These are phyloP conservation scores for Lithophane socia DNA, from an alignment of 2,888 invertebrate species.

Conservation along the genomic window DNA sequence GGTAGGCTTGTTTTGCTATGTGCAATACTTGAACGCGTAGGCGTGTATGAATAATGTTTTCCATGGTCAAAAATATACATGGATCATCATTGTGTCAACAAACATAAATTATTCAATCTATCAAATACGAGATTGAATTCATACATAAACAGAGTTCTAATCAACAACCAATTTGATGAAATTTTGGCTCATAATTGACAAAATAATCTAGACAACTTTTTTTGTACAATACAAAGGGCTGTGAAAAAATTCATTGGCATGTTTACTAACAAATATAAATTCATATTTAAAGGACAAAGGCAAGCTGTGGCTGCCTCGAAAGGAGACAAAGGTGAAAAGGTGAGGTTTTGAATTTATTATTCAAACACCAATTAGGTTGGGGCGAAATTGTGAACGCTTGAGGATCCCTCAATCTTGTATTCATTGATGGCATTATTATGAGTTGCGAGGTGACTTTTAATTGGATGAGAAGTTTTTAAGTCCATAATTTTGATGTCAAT, in stretches of 20 bases:
- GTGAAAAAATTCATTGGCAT: slow-evolving; percentile 44
- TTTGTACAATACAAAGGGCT: slow-evolving; percentile 6
- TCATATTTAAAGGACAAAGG: slow-evolving; percentile 72
- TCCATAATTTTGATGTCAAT: slow-evolving; percentile 4
- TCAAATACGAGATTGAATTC: background rate
- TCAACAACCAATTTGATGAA: background rate
- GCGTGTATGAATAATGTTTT: background rate
- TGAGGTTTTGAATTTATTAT: slow-evolving; percentile 65
- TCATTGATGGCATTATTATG: slow-evolving; percentile 47
- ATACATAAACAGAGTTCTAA: background rate
- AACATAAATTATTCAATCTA: background rate
- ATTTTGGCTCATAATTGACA: background rate
- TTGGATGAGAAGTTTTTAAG: slow-evolving; percentile 27
- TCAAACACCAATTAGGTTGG: slow-evolving; percentile 59
- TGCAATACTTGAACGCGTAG: background rate
- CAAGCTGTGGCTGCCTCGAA: slow-evolving; percentile 67
- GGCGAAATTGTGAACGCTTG: slow-evolving; percentile 47
- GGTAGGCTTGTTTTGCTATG: background rate
- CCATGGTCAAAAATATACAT: background rate
- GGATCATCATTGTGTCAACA: background rate
- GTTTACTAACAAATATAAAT: slow-evolving; percentile 48
- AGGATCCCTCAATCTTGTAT: slow-evolving; percentile 41
- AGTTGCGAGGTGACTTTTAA: slow-evolving; percentile 42
- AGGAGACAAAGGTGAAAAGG: slow-evolving; percentile 87
- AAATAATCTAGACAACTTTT: background rate